Percentiles rank a stretch among this genome's conserved stretches.
Conservation (phyloP, 2,797 vertebrate genomes). For the Streptopelia turtur region DNA sequence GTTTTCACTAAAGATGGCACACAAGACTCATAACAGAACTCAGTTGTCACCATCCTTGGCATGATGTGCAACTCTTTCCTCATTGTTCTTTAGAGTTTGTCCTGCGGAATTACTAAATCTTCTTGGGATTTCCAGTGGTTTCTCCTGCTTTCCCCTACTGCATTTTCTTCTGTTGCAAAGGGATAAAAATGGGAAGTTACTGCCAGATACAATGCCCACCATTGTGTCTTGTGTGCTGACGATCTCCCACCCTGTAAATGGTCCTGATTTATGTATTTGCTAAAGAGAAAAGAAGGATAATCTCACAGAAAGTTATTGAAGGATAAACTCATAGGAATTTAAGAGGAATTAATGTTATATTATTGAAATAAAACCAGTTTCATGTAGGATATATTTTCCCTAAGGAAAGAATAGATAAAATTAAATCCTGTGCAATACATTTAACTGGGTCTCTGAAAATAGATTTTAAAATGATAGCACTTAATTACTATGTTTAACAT, state of each 20-base stretch:
- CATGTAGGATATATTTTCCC: not conserved
- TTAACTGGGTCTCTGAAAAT: not conserved
- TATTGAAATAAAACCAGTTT: slow-evolving; percentile 21
- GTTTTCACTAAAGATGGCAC: not conserved
- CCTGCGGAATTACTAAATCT: not conserved
- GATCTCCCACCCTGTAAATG: not conserved
- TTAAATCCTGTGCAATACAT: not conserved
- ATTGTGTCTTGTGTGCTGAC: not conserved
- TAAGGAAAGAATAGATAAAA: not conserved
- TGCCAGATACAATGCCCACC: not conserved
- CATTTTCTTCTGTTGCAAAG: not conserved
- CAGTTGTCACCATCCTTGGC: not conserved
- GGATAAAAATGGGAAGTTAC: not conserved
- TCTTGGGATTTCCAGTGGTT: not conserved
- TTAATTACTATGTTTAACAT: not conserved
- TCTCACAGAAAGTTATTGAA: not conserved
- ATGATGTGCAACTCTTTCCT: not conserved
- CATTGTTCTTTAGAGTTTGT: not conserved
- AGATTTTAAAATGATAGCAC: not conserved
- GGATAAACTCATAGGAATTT: not conserved
- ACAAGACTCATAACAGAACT: not conserved
- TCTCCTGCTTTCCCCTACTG: not conserved
- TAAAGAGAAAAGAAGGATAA: not conserved
- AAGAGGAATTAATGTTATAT: slow-evolving; percentile 26
- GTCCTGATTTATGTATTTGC: not conserved